Base-by-base conservation (phyloP, 2,113 vertebrate species). In the Origma solitaria region DNA sequence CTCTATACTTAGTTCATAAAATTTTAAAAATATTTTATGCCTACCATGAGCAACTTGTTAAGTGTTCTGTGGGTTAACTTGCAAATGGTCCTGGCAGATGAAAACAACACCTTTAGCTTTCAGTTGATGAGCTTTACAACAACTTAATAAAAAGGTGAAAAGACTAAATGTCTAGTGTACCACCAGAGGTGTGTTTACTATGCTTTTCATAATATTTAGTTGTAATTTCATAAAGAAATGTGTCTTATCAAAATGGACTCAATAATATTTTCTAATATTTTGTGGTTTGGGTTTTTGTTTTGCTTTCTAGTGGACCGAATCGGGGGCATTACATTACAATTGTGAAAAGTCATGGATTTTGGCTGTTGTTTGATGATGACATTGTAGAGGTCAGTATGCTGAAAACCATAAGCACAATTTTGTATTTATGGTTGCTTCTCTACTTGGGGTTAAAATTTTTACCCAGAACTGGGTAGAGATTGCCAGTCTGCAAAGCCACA, bases 311-410 rank as follows among this genome's bases (percentile, higher is more conserved):
- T 35, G 99, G 99, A n/a, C 99, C 99, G 2, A 99, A 99, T 86
- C 96, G 99, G 82, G 99, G 99, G 24, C 99, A 99, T 98, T 99
- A 99, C 96, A 99, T 99, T 95, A 99, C 99, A 88, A 99, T 99
- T 47, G 99, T 99, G 97, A 99, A 99, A 98, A 99, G 99, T 96
- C 99, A 99, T 2, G 99, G 99, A 95, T 99, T 99, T 98, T 99
- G 99, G 99, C 98, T 99, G 88, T 97, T 99, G 96, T 99, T 99
- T 90, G 99, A 99, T 58, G 99, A 99, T 33, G 99, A 99, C 98
- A 99, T 99, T 49, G 99, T 99, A 95, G 99, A 99, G 99, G 99
- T 99, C 75, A 93, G 99, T 98, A 86, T 86, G 12, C 60, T 68
- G 14, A 82, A 64, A 10, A 31, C 37, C 37, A 37, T 22, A 23